Percentiles rank a stretch among this genome's conserved stretches.
Conservation (phyloP, 2,888 invertebrate genomes). For the Abrostola triplasia region DNA sequence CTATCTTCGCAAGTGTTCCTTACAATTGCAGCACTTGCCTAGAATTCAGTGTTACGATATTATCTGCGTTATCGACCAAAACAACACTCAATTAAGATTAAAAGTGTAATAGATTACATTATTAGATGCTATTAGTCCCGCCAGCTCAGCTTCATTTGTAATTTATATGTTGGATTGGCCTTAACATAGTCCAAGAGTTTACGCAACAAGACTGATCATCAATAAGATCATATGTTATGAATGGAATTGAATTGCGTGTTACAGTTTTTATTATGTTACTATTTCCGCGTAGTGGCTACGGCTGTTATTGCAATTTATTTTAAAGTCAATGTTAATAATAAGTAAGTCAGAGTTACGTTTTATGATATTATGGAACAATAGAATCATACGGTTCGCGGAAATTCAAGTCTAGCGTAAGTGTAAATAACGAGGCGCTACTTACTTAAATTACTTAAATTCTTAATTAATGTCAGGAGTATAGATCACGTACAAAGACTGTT, state of each 20-base stretch:
- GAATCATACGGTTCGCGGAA: background rate
- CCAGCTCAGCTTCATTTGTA: conserved; percentile 67
- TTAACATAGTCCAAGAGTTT: conserved; percentile 64
- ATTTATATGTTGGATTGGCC: conserved; percentile 63
- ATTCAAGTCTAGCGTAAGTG: no score
- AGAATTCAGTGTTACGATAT: conserved; percentile 63
- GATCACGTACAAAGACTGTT: background rate
- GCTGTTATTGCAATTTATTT: conserved; percentile 20
- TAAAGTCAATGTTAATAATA: conserved; percentile 22
- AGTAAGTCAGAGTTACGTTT: conserved; percentile 16
- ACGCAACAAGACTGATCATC: conserved; percentile 64
- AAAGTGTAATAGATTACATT: conserved; percentile 58
- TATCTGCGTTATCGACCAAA: conserved; percentile 80
- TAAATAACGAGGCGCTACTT: no score
- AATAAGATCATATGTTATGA: conserved; percentile 63
- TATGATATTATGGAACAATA: conserved; percentile 11
- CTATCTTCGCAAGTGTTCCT: conserved; percentile 44
- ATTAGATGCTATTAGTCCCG: conserved; percentile 75
- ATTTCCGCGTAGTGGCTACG: conserved; percentile 18
- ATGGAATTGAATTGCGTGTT: conserved; percentile 65
- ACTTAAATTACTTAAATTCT: no score
- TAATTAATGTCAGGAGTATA: no score
- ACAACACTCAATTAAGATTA: conserved; percentile 70
- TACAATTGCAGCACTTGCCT: conserved; percentile 56
- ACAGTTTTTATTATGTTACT: conserved; percentile 34